Evolutionary conservation across 23 tunicate genomes (phyloP).

Genomic region (Clavelina lepadiformis): DNA sequence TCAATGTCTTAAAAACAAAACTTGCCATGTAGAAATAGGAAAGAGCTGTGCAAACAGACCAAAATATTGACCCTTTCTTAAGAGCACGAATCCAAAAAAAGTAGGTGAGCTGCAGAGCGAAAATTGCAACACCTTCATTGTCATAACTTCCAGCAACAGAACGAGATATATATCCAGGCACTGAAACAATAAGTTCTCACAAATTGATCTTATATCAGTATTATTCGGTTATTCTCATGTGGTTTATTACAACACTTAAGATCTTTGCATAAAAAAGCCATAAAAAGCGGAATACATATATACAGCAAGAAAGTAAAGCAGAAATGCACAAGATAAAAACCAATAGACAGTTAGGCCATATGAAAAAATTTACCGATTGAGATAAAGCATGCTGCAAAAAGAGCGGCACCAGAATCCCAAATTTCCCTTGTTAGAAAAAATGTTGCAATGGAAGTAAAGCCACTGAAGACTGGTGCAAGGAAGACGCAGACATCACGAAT

Average conservation of each 20-base stretch:
- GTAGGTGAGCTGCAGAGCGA: conserved; percentile 85
- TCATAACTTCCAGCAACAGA: conserved; percentile 99
- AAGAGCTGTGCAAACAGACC: conserved; percentile 93
- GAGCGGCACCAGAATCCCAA: conserved; percentile 94
- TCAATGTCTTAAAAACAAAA: no score
- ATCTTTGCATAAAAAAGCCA: no score
- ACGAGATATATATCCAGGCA: conserved; percentile 99
- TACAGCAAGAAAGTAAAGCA: no score
- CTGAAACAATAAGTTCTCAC: conserved; percentile 16
- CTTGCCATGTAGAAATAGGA: conserved; percentile 99
- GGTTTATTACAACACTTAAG: no score
- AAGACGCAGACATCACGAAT: conserved; percentile 99
- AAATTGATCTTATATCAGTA: not conserved
- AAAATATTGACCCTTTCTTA: conserved; percentile 90
- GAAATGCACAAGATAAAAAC: no score
- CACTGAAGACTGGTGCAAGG: conserved; percentile 94
- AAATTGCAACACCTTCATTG: conserved; percentile 99
- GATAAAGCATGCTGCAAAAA: conserved; percentile 96
- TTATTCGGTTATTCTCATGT: no score
- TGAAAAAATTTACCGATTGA: conserved; percentile 78
- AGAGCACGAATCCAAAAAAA: conserved; percentile 91
- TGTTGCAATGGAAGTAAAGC: conserved; percentile 89
- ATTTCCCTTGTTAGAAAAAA: conserved; percentile 83
- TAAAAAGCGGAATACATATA: no score
- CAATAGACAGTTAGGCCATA: no score